Evolutionary conservation across 2,113 vertebrate species (phyloP).

Genomic region (Enhydra lutris): DNA sequence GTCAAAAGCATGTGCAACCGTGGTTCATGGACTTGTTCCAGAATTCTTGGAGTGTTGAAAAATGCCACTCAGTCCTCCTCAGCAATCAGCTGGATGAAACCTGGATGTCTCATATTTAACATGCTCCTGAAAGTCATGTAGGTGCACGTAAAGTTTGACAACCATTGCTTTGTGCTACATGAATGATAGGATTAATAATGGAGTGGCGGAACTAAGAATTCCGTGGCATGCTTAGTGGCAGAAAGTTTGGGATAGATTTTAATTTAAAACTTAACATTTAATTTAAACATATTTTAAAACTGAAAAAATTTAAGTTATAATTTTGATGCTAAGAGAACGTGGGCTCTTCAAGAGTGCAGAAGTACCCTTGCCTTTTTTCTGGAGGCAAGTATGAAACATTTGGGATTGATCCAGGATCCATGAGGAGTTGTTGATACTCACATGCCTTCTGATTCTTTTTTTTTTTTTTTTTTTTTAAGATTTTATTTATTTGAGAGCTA

Average conservation of each 20-base stretch:
- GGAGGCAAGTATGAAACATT: neutral
- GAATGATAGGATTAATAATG: neutral
- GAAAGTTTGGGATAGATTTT: neutral
- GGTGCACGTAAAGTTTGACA: neutral
- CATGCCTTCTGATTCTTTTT: neutral
- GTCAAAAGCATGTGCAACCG: neutral
- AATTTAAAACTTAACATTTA: neutral
- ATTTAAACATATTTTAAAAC: slow-evolving; percentile 4
- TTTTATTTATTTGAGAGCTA: too few relatives aligned
- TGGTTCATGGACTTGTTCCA: neutral
- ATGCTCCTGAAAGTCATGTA: neutral
- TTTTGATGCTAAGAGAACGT: neutral
- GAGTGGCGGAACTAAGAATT: neutral
- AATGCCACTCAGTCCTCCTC: neutral
- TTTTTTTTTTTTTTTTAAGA: too few relatives aligned
- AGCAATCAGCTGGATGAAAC: neutral
- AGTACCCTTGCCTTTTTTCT: neutral
- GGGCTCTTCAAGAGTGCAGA: neutral
- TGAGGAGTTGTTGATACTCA: neutral
- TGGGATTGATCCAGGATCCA: neutral
- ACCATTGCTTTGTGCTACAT: neutral
- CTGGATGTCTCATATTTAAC: neutral
- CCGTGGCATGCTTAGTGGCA: neutral
- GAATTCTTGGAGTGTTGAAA: neutral
- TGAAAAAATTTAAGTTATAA: neutral